Evolutionary conservation across 2,888 invertebrate genomes (phyloP).

Genomic region (Nipponacmea schrenckii): DNA sequence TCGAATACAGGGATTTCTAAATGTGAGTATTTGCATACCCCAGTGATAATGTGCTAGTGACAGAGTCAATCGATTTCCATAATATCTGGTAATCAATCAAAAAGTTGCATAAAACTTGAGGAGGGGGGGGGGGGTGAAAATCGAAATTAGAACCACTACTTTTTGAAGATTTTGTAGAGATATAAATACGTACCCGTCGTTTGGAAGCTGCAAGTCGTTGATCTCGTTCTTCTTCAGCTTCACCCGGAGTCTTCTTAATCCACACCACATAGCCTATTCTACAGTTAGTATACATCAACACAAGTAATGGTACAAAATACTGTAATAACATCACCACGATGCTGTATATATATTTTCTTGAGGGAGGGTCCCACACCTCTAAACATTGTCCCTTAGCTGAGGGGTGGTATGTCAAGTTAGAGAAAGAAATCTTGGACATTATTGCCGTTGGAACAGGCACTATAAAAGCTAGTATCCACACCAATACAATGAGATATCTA

Average conservation of each 20-base stretch:
- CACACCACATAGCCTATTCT: slow-evolving; percentile 87
- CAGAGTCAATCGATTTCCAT: too few species aligned
- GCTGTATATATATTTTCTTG: slow-evolving; percentile 28
- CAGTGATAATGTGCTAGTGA: too few species aligned
- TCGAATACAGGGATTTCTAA: too few species aligned
- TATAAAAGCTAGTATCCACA: slow-evolving; percentile 82
- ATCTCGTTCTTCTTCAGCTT: slow-evolving; percentile 85
- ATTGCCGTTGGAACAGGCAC: slow-evolving; percentile 86
- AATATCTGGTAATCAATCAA: too few species aligned
- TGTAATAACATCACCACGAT: slow-evolving; percentile 82
- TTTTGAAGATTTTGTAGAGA: too few species aligned
- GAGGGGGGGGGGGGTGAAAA: too few species aligned
- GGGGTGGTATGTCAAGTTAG: slow-evolving; percentile 10
- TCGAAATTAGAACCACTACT: too few species aligned
- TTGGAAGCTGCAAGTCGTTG: slow-evolving; percentile 85
- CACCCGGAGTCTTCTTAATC: slow-evolving; percentile 87
- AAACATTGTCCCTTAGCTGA: slow-evolving; percentile 12
- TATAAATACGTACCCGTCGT: slow-evolving; percentile 77
- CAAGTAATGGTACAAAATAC: slow-evolving; percentile 83
- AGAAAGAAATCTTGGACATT: slow-evolving; percentile 71
- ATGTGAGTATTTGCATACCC: too few species aligned
- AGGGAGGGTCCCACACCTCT: slow-evolving; percentile 11
- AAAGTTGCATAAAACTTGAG: too few species aligned
- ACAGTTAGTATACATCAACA: slow-evolving; percentile 85
- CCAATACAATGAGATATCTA: slow-evolving; percentile 76